Evolutionary conservation across 2,888 invertebrate species (phyloP).

Genomic region (Spatulosminthurus flaviceps): DNA sequence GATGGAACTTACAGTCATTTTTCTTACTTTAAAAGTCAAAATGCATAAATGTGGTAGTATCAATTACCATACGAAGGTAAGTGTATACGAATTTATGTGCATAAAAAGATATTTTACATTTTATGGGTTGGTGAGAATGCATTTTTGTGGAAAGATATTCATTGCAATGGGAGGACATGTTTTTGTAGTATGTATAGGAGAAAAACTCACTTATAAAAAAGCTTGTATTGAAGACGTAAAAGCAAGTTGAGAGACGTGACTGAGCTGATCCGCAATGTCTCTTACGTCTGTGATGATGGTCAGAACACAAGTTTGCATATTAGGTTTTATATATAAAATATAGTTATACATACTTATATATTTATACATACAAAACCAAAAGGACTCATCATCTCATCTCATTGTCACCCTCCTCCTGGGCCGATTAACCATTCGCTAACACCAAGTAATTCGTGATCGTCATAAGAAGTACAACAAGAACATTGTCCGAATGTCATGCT

Average conservation of each 20-base stretch:
- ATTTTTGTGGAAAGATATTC: neutral
- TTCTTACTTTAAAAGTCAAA: too few species aligned
- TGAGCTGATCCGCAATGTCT: constrained; percentile 10
- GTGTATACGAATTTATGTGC: too few species aligned
- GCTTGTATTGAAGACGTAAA: neutral
- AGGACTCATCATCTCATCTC: constrained; percentile 40
- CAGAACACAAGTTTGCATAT: neutral
- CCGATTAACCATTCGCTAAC: constrained; percentile 34
- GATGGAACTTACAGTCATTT: too few species aligned
- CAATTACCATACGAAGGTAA: too few species aligned
- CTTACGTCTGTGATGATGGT: neutral
- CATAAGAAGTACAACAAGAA: constrained; percentile 34
- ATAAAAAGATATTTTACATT: too few species aligned
- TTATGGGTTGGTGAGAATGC: too few species aligned
- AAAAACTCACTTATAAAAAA: neutral
- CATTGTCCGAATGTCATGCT: constrained; percentile 37
- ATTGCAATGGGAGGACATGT: neutral
- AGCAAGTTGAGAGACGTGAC: neutral
- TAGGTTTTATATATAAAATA: too few species aligned
- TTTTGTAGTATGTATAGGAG: neutral
- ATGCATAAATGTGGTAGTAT: too few species aligned
- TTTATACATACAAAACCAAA: constrained; percentile 7
- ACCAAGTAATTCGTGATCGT: constrained; percentile 29
- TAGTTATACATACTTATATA: too few species aligned
- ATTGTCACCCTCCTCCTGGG: constrained; percentile 42